A percentile compares a stretch with the other conserved stretches of the same genome.
These are phyloP conservation scores for Dendrocincla tyrannina DNA, from an alignment of 2,797 vertebrate species.

Conservation along the genomic window DNA sequence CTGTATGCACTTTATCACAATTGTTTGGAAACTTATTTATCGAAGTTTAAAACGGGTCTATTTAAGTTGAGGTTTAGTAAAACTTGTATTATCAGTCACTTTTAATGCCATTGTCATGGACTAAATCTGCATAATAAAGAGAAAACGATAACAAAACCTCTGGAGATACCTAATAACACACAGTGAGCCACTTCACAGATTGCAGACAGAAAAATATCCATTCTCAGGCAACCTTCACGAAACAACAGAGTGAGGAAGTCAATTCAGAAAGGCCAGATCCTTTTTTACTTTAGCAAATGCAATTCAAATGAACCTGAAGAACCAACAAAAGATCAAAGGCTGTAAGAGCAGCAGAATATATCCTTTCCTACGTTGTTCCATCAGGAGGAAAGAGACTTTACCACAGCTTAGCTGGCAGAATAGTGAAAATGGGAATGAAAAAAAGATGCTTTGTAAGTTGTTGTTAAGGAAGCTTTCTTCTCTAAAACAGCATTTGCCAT, in stretches of 20 bases:
- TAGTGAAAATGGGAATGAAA: not conserved
- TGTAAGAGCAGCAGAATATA: not conserved
- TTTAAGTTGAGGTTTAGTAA: not conserved
- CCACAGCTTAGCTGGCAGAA: not conserved
- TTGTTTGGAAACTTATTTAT: not conserved
- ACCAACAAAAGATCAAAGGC: not conserved
- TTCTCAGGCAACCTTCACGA: not conserved
- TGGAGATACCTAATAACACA: not conserved
- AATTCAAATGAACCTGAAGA: not conserved
- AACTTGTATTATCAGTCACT: not conserved
- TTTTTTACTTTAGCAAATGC: not conserved
- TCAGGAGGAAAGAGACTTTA: not conserved
- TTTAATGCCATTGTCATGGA: not conserved
- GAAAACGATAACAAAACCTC: not conserved
- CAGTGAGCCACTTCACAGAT: not conserved
- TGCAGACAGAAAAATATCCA: not conserved
- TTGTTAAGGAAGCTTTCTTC: not conserved
- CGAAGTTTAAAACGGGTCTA: not conserved
- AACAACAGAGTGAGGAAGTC: not conserved
- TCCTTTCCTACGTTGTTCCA: not conserved
- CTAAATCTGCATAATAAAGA: not conserved
- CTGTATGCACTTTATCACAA: fast-evolving
- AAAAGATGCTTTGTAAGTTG: not conserved
- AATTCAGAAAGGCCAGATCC: not conserved
- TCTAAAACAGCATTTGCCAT: not conserved